phyloP scores from a whole-genome alignment of 92 coral and sea anemone species.

The Epizoanthus fatuus region DNA sequence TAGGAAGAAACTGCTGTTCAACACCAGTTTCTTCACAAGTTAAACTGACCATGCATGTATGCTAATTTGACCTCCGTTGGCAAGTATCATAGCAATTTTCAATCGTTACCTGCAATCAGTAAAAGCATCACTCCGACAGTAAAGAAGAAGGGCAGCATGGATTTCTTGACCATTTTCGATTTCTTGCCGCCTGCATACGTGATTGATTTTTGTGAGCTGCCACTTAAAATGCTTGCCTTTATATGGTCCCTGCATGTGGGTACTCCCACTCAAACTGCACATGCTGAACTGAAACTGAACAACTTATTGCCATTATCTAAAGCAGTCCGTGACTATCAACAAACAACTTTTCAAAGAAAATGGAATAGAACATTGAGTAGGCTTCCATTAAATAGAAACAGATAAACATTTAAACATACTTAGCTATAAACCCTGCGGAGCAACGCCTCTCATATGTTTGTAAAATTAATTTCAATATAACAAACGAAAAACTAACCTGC shows the following conservation, averaged over 20 bases:
- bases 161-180: background rate
- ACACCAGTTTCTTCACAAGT: no score
- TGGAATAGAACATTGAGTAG: no score
- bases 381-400: no score
- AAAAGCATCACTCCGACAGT: background rate
- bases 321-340: no score
- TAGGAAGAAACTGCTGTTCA: no score
- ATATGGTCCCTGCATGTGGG: background rate
- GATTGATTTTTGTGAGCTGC: background rate
- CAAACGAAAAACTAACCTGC: no score
- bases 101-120: conserved; percentile 3
- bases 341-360: background rate
- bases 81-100: no score
- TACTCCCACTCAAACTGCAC: conserved; percentile 4
- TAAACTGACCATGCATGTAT: background rate
- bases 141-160: background rate
- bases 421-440: no score
- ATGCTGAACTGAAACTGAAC: background rate
- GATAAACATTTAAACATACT: no score
- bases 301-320: background rate
- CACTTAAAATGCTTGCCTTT: background rate
- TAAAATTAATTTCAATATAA: no score
- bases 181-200: background rate
- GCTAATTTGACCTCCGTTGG: background rate
- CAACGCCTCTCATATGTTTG: no score